Conservation (phyloP, 2,797 vertebrate species). For the Gymnoscopelus braueri region DNA sequence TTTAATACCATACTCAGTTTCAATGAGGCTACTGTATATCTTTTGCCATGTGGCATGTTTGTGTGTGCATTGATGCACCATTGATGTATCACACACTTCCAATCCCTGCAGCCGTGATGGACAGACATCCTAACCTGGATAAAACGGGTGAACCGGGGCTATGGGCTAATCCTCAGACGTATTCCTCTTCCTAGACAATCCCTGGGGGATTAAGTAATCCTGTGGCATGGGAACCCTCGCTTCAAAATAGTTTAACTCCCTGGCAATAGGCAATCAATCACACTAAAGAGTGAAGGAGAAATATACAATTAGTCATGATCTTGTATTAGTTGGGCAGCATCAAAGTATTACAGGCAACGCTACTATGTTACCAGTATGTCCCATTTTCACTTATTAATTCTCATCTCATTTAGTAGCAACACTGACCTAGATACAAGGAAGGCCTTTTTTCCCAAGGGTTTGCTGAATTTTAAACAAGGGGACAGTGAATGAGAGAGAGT, state of each 20-base stretch:
- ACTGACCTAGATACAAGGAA: too few relatives aligned
- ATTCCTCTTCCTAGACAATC: slow-evolving; percentile 35
- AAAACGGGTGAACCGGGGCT: slow-evolving; percentile 31
- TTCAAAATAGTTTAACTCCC: slow-evolving; percentile 7
- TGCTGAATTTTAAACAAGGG: too few relatives aligned
- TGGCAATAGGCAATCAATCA: slow-evolving; percentile 6
- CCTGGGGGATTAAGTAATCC: slow-evolving; percentile 58
- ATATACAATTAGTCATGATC: background rate
- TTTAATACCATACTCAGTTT: too few relatives aligned
- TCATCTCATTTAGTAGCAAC: too few relatives aligned
- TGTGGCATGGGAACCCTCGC: slow-evolving; percentile 37
- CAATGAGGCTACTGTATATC: too few relatives aligned
- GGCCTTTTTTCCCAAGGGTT: too few relatives aligned
- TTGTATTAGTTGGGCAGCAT: too few relatives aligned
- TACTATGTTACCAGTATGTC: too few relatives aligned
- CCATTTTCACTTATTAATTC: too few relatives aligned
- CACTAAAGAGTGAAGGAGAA: background rate
- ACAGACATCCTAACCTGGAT: slow-evolving; percentile 40
- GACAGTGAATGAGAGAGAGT: too few relatives aligned
- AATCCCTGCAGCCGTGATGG: slow-evolving; percentile 47
- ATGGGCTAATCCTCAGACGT: slow-evolving; percentile 51
- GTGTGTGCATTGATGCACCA: slow-evolving; percentile 19
- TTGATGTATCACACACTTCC: slow-evolving; percentile 39
- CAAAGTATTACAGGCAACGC: too few relatives aligned
- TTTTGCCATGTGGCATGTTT: too few relatives aligned